Evolutionary conservation across 1,140 invertebrate species (phyloP).

Genomic region (Conopomorpha cramerella): DNA sequence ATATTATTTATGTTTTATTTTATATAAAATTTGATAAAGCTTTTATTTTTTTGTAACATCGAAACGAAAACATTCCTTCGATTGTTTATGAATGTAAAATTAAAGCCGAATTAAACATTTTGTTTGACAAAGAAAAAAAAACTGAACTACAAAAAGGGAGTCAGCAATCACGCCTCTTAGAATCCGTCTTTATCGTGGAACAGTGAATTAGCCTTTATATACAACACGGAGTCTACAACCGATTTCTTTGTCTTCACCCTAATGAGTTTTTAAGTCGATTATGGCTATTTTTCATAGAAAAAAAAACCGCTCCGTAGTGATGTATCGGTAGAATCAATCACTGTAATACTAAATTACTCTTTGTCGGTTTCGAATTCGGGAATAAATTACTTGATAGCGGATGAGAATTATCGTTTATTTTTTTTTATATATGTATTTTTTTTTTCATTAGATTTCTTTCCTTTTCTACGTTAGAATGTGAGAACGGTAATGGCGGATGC

Average conservation of each 20-base stretch:
- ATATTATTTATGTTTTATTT: too few relatives aligned
- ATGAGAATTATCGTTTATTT: conserved; percentile 4
- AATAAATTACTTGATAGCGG: conserved; percentile 12
- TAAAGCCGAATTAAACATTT: too few relatives aligned
- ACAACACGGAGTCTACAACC: conserved; percentile 39
- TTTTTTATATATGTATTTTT: neutral
- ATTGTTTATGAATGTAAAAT: too few relatives aligned
- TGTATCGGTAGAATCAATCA: conserved; percentile 56
- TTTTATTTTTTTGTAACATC: too few relatives aligned
- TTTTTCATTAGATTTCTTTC: neutral
- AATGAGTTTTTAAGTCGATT: conserved; percentile 61
- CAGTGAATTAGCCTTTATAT: conserved; percentile 50
- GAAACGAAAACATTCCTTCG: too few relatives aligned
- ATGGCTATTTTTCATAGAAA: conserved; percentile 60
- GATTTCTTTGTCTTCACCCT: conserved; percentile 52
- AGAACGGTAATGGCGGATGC: too few relatives aligned
- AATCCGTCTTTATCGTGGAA: conserved; percentile 45
- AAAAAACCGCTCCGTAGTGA: conserved; percentile 52
- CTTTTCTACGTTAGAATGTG: too few relatives aligned
- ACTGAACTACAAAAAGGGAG: conserved; percentile 38
- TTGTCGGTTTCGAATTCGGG: conserved; percentile 18
- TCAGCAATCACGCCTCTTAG: conserved; percentile 35
- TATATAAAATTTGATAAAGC: too few relatives aligned
- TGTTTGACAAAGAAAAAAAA: too few relatives aligned
- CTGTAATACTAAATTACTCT: conserved; percentile 40